A percentile compares a stretch with the other conserved stretches of the same genome.
phyloP scores from a whole-genome alignment of 1,140 invertebrate species.

The Brachionus asplanchnoidis region DNA sequence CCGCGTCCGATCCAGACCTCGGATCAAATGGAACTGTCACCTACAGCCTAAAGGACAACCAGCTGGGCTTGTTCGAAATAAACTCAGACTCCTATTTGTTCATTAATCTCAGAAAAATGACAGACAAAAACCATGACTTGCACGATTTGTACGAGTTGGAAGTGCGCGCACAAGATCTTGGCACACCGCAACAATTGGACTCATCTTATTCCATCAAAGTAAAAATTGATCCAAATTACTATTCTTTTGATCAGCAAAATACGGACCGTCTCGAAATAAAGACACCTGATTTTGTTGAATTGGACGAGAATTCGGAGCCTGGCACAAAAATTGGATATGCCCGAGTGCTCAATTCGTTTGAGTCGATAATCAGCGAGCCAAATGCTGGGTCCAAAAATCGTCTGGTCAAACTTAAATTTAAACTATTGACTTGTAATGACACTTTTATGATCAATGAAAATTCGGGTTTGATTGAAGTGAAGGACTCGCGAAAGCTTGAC shows the following conservation, averaged over 20 bases:
- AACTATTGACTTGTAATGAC: slow-evolving; percentile 25
- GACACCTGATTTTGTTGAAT: not conserved
- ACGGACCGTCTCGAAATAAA: not conserved
- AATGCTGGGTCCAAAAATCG: not conserved
- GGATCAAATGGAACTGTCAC: slow-evolving; percentile 2
- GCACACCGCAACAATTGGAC: not conserved
- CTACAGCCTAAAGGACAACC: not conserved
- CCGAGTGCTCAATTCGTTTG: not conserved
- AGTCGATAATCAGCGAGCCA: not conserved
- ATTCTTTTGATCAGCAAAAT: slow-evolving; percentile 5
- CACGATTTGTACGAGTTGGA: not conserved
- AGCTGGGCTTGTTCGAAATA: not conserved
- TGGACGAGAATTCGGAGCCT: slow-evolving; percentile 23
- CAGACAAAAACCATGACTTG: slow-evolving; percentile 6
- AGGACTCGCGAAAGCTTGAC: not conserved
- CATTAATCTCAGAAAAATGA: not conserved
- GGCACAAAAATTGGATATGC: slow-evolving; percentile 20
- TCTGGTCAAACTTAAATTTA: not conserved
- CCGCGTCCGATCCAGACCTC: not conserved
- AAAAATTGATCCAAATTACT: slow-evolving; percentile 36
- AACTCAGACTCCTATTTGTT: not conserved
- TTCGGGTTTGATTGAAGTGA: not conserved
- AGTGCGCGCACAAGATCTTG: not conserved
- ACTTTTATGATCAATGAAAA: slow-evolving; percentile 1
- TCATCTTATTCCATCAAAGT: not conserved